A percentile compares a stretch with the other conserved stretches of the same genome.
These are phyloP conservation scores for Darevskia nairensis DNA, from an alignment of 2,797 vertebrate species.

Conservation along the genomic window DNA sequence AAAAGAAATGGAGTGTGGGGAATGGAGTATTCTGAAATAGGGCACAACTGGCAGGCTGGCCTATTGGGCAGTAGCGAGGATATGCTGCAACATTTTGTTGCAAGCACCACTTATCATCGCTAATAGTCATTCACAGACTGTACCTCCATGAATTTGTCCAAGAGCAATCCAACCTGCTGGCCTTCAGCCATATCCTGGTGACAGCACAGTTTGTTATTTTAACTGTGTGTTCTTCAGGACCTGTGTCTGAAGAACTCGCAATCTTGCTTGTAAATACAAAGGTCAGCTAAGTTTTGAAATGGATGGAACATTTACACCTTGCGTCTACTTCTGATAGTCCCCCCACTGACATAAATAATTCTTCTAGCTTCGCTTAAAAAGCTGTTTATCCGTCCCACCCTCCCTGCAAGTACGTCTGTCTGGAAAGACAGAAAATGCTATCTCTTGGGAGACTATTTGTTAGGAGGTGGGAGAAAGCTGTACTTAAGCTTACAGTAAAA, in stretches of 20 bases:
- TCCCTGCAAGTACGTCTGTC: constrained; percentile 43
- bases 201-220: not conserved
- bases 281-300: not conserved
- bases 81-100: not conserved
- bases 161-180: not conserved
- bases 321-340: not conserved
- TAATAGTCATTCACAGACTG: not conserved
- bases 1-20: not conserved
- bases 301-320: not conserved
- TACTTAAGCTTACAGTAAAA: constrained; percentile 43
- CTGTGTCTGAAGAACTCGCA: not conserved
- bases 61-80: not conserved
- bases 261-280: constrained; percentile 31
- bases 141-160: not conserved
- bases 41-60: not conserved
- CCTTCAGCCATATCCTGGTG: not conserved
- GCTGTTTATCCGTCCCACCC: constrained; percentile 17
- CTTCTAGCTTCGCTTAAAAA: constrained; percentile 55
- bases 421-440: constrained; percentile 25
- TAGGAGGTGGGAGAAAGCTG: not conserved
- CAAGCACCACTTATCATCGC: not conserved
- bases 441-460: constrained; percentile 47
- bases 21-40: not conserved
- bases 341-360: constrained; percentile 27
- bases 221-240: not conserved